Evolutionary conservation across 2,797 vertebrate species (phyloP), one percentile per base, ranked within the genome.

Genomic region (Arrhamphus sclerolepis): DNA sequence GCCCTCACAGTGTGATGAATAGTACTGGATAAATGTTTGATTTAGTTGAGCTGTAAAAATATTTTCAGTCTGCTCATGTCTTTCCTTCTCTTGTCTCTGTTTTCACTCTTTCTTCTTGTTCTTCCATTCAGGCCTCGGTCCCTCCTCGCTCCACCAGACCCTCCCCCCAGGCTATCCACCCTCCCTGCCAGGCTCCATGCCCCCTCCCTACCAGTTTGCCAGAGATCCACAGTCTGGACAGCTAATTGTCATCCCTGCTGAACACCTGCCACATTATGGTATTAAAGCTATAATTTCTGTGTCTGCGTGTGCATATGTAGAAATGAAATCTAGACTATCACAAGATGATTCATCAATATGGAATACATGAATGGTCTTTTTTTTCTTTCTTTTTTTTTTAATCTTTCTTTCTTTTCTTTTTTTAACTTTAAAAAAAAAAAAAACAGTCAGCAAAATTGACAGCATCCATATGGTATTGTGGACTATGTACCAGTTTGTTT

Each of bases 191-290:
- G 92, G 95, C 76, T 95, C 97, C 29, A 92, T 99, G 46, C 94
- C 96, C 0, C 93, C 96, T 0, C 88, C 95, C 11, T 99, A 97
- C 91, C 97, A 98, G 92, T 96, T 98, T 78, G 95, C 95, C 69
- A 92, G 96, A 75, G 98, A 99, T 80, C 95, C 98, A 0, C 97
- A 98, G 84, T 96, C 96, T 0, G 97, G 97, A 61, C 97, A 98
- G 86, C 92, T 99, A 40, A 91, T 99, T 31, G 95, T 98, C 84
- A 96, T 99, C 72, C 94, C 96, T 46, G 93, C 96, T 0, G 98
- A 99, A 77, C 97, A 98, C 89, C 91, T 98, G 86, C 92, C 94
- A 58, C 97, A 98, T 86, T 98, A 98, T 0, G 97, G 97, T 99
- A 94, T 40, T 91, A 52, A 48, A 52, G 41, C 54, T 2, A 0